These are phyloP conservation scores for Tetropium fuscum DNA, from an alignment of 2,888 invertebrate species.

Conservation along the genomic window DNA sequence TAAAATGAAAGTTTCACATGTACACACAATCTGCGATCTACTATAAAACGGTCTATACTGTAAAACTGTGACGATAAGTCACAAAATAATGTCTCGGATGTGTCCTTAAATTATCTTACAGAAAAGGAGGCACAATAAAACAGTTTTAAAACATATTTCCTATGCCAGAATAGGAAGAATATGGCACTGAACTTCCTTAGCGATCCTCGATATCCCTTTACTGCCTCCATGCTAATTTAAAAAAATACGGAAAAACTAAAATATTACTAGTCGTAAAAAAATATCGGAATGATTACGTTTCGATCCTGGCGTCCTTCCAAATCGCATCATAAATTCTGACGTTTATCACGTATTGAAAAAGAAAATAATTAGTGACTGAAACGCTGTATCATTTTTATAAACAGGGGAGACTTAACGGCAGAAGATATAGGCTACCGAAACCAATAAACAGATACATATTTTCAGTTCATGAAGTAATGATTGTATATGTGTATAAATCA, in stretches of 20 bases:
- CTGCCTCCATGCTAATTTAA: constrained; percentile 1
- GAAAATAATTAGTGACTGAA: background rate
- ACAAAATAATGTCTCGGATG: background rate
- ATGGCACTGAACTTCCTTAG: constrained; percentile 5
- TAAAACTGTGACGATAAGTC: too few relatives aligned
- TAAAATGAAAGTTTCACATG: too few relatives aligned
- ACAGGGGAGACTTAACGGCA: too few relatives aligned
- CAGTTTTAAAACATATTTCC: constrained; percentile 10
- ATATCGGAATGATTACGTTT: background rate
- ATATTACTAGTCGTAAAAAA: background rate
- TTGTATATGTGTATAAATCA: too few relatives aligned
- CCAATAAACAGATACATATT: too few relatives aligned
- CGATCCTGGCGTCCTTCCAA: background rate
- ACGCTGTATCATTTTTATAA: background rate
- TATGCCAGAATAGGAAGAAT: constrained; percentile 7
- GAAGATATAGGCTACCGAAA: too few relatives aligned
- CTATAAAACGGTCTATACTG: too few relatives aligned
- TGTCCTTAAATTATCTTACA: too few relatives aligned
- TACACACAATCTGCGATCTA: too few relatives aligned
- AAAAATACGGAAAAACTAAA: background rate
- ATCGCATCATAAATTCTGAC: background rate
- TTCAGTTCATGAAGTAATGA: too few relatives aligned
- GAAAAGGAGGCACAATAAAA: constrained; percentile 7
- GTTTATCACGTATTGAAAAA: background rate
- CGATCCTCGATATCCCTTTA: background rate